A percentile compares a stretch with the other conserved stretches of the same genome.
phyloP scores from a whole-genome alignment of 2,888 invertebrate genomes.

The Galerucella nymphaeae region DNA sequence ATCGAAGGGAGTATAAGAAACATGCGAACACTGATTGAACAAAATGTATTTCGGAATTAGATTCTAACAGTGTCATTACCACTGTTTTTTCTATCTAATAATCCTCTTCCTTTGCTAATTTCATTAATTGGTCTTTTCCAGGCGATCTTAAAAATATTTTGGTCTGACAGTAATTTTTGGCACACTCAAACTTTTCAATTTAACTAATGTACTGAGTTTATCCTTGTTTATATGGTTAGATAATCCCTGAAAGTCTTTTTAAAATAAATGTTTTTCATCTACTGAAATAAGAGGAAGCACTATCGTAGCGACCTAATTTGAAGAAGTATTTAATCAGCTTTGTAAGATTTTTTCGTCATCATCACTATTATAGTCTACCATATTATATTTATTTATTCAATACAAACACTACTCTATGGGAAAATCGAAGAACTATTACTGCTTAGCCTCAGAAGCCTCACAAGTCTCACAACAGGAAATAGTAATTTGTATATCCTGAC shows the following conservation, averaged over 20 bases:
- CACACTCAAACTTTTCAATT: conserved; percentile 19
- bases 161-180: conserved; percentile 19
- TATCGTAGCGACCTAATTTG: conserved; percentile 17
- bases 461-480: no score
- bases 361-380: background rate
- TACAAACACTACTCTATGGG: no score
- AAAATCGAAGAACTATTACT: no score
- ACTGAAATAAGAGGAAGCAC: conserved; percentile 12
- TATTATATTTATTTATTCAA: no score
- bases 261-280: conserved; percentile 23
- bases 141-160: conserved; percentile 15
- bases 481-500: no score
- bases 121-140: conserved; percentile 20
- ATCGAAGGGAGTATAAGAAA: no score
- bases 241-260: conserved; percentile 20
- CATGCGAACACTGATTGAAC: no score
- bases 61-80: conserved; percentile 23
- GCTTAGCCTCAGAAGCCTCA: no score
- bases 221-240: conserved; percentile 24
- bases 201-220: conserved; percentile 23
- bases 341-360: background rate
- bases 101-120: conserved; percentile 24
- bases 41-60: conserved; percentile 6
- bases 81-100: conserved; percentile 26
- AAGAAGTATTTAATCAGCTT: conserved; percentile 4